Conservation (phyloP, 2,113 vertebrate genomes). For the Strigops habroptila region DNA sequence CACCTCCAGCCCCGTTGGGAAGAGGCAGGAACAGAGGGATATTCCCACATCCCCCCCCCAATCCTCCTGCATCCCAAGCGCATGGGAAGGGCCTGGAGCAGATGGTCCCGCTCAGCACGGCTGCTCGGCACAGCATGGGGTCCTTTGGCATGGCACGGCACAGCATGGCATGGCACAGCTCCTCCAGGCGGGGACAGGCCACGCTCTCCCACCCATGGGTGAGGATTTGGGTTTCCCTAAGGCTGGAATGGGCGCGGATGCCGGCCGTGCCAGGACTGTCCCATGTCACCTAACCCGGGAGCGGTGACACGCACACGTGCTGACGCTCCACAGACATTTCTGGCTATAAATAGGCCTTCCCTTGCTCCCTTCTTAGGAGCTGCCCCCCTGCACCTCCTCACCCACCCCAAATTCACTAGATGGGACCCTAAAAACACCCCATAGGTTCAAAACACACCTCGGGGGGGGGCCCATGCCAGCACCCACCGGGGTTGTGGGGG, state of each 20-base stretch:
- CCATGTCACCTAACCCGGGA: conserved; percentile 45
- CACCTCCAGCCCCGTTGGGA: neutral
- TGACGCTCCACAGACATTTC: conserved; percentile 40
- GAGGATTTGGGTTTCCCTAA: conserved; percentile 5
- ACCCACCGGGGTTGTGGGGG: neutral
- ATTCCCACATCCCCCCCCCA: neutral
- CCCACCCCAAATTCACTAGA: neutral
- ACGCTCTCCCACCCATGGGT: neutral
- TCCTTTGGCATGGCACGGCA: neutral
- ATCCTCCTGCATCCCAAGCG: neutral
- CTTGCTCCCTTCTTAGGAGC: neutral
- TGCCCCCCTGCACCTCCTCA: neutral
- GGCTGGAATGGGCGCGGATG: neutral
- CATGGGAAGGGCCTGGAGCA: neutral
- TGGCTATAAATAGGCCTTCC: conserved; percentile 63
- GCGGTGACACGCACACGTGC: conserved; percentile 9
- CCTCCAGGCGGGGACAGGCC: neutral
- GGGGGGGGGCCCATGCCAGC: fast-evolving
- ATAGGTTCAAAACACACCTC: neutral
- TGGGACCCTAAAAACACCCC: fast-evolving
- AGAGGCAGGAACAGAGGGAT: neutral
- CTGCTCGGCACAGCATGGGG: fast-evolving
- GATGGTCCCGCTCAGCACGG: neutral
- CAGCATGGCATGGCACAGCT: neutral
- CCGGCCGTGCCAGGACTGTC: neutral